A percentile compares a stretch with the other conserved stretches of the same genome.
phyloP scores from a whole-genome alignment of 2,888 invertebrate species.

The Hipparchia semele region DNA sequence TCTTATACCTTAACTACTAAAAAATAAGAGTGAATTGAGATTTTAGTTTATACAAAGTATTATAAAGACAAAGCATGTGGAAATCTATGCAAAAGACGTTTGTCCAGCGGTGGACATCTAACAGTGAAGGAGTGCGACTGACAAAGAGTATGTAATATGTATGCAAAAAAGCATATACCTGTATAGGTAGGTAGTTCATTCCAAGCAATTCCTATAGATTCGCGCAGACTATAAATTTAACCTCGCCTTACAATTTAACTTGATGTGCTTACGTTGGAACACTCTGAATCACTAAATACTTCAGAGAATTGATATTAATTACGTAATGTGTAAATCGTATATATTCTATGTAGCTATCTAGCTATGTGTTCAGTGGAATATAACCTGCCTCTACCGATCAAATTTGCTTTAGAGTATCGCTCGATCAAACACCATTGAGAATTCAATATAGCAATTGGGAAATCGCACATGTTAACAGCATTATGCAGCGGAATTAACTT shows the following conservation, averaged over 20 bases:
- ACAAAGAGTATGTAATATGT: too few relatives aligned
- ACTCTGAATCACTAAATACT: neutral
- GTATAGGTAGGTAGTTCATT: too few relatives aligned
- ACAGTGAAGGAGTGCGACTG: too few relatives aligned
- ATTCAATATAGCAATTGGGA: neutral
- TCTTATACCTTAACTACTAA: too few relatives aligned
- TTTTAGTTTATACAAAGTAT: too few relatives aligned
- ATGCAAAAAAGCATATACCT: too few relatives aligned
- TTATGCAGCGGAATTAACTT: slow-evolving; percentile 35
- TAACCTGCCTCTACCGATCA: neutral
- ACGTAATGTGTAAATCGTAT: neutral
- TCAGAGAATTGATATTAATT: slow-evolving; percentile 2
- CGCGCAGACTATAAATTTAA: too few relatives aligned
- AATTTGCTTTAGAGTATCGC: neutral
- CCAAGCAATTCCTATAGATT: too few relatives aligned
- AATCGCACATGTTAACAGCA: slow-evolving; percentile 18
- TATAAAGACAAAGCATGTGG: too few relatives aligned
- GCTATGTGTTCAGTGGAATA: neutral
- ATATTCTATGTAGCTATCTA: neutral
- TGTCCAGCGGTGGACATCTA: too few relatives aligned
- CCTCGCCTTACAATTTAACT: neutral
- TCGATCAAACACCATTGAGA: slow-evolving; percentile 4
- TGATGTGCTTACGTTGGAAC: neutral
- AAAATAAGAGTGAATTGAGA: too few relatives aligned
- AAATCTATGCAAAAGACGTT: too few relatives aligned